Evolutionary conservation across 2,888 invertebrate genomes (phyloP), one percentile per base, ranked within the genome.

Genomic region (Acanthopleura granulata): DNA sequence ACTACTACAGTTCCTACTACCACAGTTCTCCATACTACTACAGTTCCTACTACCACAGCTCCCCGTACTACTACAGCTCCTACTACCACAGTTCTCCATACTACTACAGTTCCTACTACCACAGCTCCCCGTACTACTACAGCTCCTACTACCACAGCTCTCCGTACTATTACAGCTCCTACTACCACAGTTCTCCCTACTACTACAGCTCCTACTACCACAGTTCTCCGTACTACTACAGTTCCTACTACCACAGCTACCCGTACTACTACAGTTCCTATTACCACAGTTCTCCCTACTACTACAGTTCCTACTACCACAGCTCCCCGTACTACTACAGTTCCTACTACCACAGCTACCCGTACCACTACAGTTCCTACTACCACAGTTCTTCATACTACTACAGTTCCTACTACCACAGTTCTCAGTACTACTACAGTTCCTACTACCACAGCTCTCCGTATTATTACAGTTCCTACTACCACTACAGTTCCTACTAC

Each of bases 11-110:
- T 22, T 57, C 57, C 4, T 57, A 57, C 22, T n/a, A 57, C 57
- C 22, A 57, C 57, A 57, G 22, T 12, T 57, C 3, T 12, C 22
- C 18, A 4, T n/a, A 57, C 57, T 57, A 57, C 12, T 6, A 57
- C 57, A 57, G 57, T 57, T 57, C 40, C 40, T 40, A 57, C 12
- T 22, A 18, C 18, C 22, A 57, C 57, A 57, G 57, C 57, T 57
- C 3, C 40, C 40, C 57, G 57, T 57, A 57, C 22, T 6, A 57
- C 57, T 12, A 57, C 57, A 57, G 22, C 12, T 57, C 57, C 12
- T 57, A 57, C 57, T 57, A 57, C 57, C 18, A 57, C 57, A 57
- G 57, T 57, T 57, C 3, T 12, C 57, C 57, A 57, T 57, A 57
- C 57, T 12, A 57, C 57, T 57, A 57, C 57, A 57, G 22, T 22